phyloP scores from a whole-genome alignment of 2,797 vertebrate species.

The Cirrhinus mrigala region DNA sequence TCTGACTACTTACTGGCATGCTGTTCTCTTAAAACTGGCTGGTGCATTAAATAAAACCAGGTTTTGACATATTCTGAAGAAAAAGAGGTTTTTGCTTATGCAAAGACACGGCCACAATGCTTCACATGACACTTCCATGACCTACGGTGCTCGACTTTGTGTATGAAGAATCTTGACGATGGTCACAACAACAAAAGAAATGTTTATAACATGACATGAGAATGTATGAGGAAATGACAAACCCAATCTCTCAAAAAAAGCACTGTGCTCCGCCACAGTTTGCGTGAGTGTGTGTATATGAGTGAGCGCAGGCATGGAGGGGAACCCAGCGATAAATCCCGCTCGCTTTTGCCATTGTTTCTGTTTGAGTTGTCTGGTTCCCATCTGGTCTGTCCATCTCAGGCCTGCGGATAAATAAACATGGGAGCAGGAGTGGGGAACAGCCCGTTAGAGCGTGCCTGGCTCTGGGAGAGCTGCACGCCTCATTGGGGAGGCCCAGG shows the following conservation, averaged over 20 bases:
- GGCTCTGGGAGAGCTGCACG: slow-evolving; percentile 77
- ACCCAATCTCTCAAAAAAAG: slow-evolving; percentile 51
- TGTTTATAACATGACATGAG: slow-evolving; percentile 39
- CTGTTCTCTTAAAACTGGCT: background rate
- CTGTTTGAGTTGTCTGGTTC: slow-evolving; percentile 78
- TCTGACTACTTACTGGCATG: background rate
- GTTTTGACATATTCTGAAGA: background rate
- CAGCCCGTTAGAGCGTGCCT: slow-evolving; percentile 73
- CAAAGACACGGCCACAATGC: background rate
- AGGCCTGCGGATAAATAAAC: slow-evolving; percentile 82
- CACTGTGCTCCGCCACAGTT: slow-evolving; percentile 44
- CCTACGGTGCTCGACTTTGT: slow-evolving; percentile 41
- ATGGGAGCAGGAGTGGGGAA: slow-evolving; percentile 70
- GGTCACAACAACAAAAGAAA: slow-evolving; percentile 63
- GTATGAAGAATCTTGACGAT: slow-evolving; percentile 57
- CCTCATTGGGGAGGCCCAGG: slow-evolving; percentile 70
- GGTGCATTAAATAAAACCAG: background rate
- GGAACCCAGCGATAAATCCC: slow-evolving; percentile 64
- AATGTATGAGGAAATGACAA: slow-evolving; percentile 28
- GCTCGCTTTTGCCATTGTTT: slow-evolving; percentile 65
- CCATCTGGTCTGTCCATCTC: slow-evolving; percentile 85
- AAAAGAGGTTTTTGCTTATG: background rate
- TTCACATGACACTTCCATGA: background rate
- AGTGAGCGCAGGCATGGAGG: slow-evolving; percentile 42
- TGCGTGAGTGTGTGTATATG: slow-evolving; percentile 52